phyloP scores from a whole-genome alignment of 1,140 invertebrate genomes.

The Zaprionus gabonicus region DNA sequence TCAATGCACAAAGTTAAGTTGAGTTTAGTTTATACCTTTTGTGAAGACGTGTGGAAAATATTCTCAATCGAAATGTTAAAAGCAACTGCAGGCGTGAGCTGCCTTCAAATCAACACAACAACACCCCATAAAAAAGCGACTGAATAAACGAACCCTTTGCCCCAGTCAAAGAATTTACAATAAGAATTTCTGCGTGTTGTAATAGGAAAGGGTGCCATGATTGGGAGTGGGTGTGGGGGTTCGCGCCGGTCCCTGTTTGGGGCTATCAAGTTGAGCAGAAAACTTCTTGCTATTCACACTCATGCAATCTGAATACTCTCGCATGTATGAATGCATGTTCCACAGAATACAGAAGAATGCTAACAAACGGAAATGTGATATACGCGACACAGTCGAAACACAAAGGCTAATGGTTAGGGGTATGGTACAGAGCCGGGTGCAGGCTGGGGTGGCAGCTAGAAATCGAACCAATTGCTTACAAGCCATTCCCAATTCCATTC shows the following conservation, averaged over 20 bases:
- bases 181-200: slow-evolving; percentile 63
- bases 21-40: slow-evolving; percentile 60
- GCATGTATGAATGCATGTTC: slow-evolving; percentile 24
- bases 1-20: slow-evolving; percentile 51
- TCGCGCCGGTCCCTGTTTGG: slow-evolving; percentile 9
- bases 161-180: slow-evolving; percentile 56
- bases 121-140: slow-evolving; percentile 9
- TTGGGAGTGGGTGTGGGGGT: slow-evolving; percentile 10
- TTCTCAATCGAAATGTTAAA: slow-evolving; percentile 52
- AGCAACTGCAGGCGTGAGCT: slow-evolving; percentile 62
- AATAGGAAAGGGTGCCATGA: slow-evolving; percentile 23
- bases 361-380: slow-evolving; percentile 83
- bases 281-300: slow-evolving; percentile 71
- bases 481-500: slow-evolving; percentile 50
- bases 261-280: slow-evolving; percentile 81
- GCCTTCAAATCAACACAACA: slow-evolving; percentile 67
- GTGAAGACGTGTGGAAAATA: slow-evolving; percentile 79
- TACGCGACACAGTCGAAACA: slow-evolving; percentile 66
- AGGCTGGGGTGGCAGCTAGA: background rate
- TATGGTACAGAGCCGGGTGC: background rate
- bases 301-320: slow-evolving; percentile 27
- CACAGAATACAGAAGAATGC: slow-evolving; percentile 66
- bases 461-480: slow-evolving; percentile 65
- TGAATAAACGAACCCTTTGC: slow-evolving; percentile 23
- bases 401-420: slow-evolving; percentile 67